Conservation (phyloP, 2,888 invertebrate species). For the Leptura quadrifasciata region DNA sequence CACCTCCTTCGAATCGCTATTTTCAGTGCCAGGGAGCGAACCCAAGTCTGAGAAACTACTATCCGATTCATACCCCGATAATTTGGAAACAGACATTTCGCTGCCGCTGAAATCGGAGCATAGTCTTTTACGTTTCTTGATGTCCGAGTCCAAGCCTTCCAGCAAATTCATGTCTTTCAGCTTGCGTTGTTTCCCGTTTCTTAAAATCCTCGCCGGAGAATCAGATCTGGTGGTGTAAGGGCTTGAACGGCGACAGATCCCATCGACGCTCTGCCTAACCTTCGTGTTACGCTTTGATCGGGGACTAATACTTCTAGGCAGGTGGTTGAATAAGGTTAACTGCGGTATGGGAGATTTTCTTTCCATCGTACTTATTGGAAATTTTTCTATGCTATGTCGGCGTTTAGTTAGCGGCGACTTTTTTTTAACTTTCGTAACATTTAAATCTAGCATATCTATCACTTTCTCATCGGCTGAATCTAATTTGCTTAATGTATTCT, state of each 20-base stretch:
- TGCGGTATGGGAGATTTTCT: conserved; percentile 53
- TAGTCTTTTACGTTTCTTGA: conserved; percentile 75
- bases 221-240: conserved; percentile 80
- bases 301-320: conserved; percentile 68
- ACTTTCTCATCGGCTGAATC: conserved; percentile 69
- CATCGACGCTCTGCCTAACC: conserved; percentile 65
- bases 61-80: conserved; percentile 80
- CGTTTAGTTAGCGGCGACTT: conserved; percentile 63
- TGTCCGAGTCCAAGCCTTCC: conserved; percentile 77
- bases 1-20: conserved; percentile 58
- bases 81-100: conserved; percentile 79
- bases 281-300: conserved; percentile 65
- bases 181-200: conserved; percentile 82
- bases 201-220: conserved; percentile 77
- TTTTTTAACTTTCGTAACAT: conserved; percentile 67
- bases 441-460: conserved; percentile 72
- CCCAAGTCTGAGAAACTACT: conserved; percentile 78
- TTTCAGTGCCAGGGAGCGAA: conserved; percentile 67
- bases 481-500: conserved; percentile 67
- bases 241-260: conserved; percentile 68
- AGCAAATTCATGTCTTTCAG: conserved; percentile 76
- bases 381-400: conserved; percentile 72
- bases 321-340: conserved; percentile 62
- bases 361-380: conserved; percentile 65
- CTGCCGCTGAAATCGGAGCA: conserved; percentile 78